Base-by-base conservation (phyloP, 2,888 invertebrate genomes). In the Campopleginae sp. region DNA sequence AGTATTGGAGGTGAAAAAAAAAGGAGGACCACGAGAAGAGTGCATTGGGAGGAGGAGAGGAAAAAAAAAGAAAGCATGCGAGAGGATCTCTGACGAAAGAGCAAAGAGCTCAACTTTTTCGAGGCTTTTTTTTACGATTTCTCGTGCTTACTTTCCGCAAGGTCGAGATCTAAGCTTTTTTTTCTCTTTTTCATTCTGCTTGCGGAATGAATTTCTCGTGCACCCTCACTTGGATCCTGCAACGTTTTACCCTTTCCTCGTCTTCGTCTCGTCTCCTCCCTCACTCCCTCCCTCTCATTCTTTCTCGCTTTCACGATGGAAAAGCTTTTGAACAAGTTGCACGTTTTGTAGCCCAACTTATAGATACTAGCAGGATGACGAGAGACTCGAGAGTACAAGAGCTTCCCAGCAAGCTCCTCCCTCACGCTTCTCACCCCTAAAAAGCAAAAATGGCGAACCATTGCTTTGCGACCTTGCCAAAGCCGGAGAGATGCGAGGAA, bases 281-380 rank as follows among this genome's bases (percentile, higher is more conserved):
- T 38, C 19, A 10, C 66, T 48, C 33, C 17, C 27, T 65, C 63
- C n/a, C n/a, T 14, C 48, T 19, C 42, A 17, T 17, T 51, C 19
- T 23, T 48, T n/a, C n/a, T 12, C 44, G 61, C 82, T 38, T 75
- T 70, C 65, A 10, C 27, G 71, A 46, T 42, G 87, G 87, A 90
- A 87, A 86, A 86, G 86, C 86, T 88, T 87, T 88, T 88, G 87
- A 90, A 89, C 89, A 89, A 90, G 90, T 90, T 89, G 88, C 89
- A 90, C 88, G 90, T 91, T 91, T 90, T 91, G 89, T 87, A 86
- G 86, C 87, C 86, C 84, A 87, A 89, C 77, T 84, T 74, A 68
- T 80, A 77, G 84, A 58, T 63, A 58, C 27, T 27, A 44, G 54
- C 38, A 10, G 38, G 8, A 38, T 38, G 27, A 63, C 68, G 66